These are phyloP conservation scores for Apostichopus japonicus DNA, from an alignment of 35 echinoderm and acorn worm species.

Conservation along the genomic window DNA sequence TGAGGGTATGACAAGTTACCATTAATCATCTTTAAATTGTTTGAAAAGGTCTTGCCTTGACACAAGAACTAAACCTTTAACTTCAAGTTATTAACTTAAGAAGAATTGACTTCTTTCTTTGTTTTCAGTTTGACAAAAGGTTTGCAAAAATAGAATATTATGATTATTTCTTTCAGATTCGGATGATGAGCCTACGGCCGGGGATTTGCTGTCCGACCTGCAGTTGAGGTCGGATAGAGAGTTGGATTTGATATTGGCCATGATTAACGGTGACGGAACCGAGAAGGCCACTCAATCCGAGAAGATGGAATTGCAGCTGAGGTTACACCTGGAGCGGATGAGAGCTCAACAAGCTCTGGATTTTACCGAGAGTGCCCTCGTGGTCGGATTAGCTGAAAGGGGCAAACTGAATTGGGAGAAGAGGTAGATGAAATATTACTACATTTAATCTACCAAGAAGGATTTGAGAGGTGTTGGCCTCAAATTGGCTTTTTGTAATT, in stretches of 20 bases:
- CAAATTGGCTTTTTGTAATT: too few relatives aligned
- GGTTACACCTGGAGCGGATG: conserved; percentile 73
- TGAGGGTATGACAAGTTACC: too few relatives aligned
- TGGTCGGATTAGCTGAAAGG: conserved; percentile 88
- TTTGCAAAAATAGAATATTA: too few relatives aligned
- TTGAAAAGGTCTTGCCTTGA: too few relatives aligned
- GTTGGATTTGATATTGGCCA: conserved; percentile 72
- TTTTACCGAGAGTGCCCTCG: conserved; percentile 83
- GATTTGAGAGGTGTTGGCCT: too few relatives aligned
- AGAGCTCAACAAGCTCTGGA: conserved; percentile 74
- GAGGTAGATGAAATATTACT: conserved; percentile 42
- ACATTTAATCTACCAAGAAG: too few relatives aligned
- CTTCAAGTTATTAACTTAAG: neutral
- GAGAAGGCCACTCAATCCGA: conserved; percentile 70
- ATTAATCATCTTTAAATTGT: too few relatives aligned
- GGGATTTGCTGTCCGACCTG: conserved; percentile 76
- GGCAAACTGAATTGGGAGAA: conserved; percentile 79
- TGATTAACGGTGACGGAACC: conserved; percentile 61
- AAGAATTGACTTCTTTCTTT: neutral
- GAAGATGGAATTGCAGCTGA: conserved; percentile 65
- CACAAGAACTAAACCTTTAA: too few relatives aligned
- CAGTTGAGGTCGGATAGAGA: conserved; percentile 79
- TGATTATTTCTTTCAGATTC: neutral
- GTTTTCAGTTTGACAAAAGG: neutral
- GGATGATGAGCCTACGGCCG: conserved; percentile 27